phyloP scores from a whole-genome alignment of 2,113 vertebrate genomes.

The Corynorhinus townsendii region DNA sequence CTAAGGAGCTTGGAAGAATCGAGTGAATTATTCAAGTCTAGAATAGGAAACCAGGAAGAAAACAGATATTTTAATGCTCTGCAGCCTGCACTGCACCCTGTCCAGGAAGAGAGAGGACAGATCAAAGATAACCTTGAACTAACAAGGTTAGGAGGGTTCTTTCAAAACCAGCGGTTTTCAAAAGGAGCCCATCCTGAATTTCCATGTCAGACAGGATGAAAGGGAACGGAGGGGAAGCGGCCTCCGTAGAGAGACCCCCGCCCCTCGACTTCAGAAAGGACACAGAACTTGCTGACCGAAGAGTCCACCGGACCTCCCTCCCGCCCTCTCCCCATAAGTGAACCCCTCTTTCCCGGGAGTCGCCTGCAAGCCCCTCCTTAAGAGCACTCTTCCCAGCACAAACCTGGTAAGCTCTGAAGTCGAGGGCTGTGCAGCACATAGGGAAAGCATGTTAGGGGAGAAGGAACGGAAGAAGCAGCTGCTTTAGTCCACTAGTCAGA shows the following conservation, averaged over 20 bases:
- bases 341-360: too few species aligned
- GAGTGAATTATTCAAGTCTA: constrained; percentile 63
- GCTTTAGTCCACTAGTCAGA: too few species aligned
- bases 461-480: neutral
- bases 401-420: neutral
- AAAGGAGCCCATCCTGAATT: neutral
- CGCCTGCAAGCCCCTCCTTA: neutral
- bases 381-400: neutral
- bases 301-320: neutral
- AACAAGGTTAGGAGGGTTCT: neutral
- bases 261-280: neutral
- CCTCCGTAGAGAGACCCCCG: neutral
- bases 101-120: neutral
- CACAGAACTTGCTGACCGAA: fast-evolving
- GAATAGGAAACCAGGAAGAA: constrained; percentile 63
- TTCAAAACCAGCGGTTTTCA: neutral
- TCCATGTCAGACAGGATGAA: neutral
- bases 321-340: fast-evolving
- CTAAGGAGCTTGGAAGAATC: constrained; percentile 25
- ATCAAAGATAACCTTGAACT: constrained; percentile 53
- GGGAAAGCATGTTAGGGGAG: neutral
- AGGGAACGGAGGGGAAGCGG: too few species aligned
- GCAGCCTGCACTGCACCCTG: constrained; percentile 1
- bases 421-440: neutral
- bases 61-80: constrained; percentile 66